Percentiles rank a stretch among this genome's conserved stretches.
Evolutionary conservation across 2,888 invertebrate genomes (phyloP).

Genomic region (Protonemura montana): DNA sequence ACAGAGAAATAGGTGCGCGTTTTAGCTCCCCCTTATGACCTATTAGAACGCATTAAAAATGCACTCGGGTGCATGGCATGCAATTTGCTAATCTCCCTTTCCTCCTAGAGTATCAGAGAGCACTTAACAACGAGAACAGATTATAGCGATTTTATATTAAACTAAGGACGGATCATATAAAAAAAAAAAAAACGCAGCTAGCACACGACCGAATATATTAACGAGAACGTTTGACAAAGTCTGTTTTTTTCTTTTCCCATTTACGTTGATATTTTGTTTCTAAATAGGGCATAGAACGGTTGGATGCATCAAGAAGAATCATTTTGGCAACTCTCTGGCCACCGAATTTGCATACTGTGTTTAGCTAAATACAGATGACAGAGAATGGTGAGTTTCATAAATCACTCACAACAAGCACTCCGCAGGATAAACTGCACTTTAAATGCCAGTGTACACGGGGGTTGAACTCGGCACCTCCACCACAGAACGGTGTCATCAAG

Average conservation of each 20-base stretch:
- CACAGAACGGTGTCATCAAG: neutral
- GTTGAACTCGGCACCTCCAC: neutral
- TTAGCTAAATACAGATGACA: neutral
- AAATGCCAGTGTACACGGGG: neutral
- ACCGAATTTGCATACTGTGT: neutral
- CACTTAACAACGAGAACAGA: neutral
- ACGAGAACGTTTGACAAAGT: neutral
- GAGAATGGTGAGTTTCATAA: neutral
- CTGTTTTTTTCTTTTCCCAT: neutral
- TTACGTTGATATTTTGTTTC: neutral
- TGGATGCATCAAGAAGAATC: neutral
- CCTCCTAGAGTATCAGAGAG: neutral
- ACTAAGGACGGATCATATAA: neutral
- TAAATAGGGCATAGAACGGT: neutral
- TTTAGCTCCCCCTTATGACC: conserved; percentile 4
- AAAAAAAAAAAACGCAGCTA: too few species aligned
- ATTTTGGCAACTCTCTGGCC: neutral
- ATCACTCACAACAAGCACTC: neutral
- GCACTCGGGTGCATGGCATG: conserved; percentile 24
- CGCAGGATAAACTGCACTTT: neutral
- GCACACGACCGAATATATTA: conserved; percentile 4
- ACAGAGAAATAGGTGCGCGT: neutral
- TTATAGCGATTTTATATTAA: conserved; percentile 3
- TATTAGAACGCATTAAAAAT: neutral
- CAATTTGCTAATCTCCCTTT: conserved; percentile 14